A percentile compares a stretch with the other conserved stretches of the same genome.
Conservation (phyloP, 2,113 vertebrate genomes). For the Plecotus auritus region DNA sequence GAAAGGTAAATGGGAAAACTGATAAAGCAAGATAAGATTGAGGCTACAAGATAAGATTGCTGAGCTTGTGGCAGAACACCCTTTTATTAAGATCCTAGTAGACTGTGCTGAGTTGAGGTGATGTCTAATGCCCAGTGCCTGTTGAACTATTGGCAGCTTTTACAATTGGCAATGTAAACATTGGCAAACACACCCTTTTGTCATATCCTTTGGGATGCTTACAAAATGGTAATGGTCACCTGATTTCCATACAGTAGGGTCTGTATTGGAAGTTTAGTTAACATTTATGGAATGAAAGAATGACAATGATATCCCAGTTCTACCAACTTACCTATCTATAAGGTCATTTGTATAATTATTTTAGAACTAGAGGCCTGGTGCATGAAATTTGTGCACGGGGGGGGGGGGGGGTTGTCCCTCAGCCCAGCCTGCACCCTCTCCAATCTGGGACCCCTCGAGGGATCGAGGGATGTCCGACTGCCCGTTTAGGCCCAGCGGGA, state of each 20-base stretch:
- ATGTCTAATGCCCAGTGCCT: background rate
- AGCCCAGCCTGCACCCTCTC: no score
- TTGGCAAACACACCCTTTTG: background rate
- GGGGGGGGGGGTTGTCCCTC: no score
- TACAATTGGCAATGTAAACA: background rate
- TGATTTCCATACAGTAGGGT: background rate
- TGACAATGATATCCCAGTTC: background rate
- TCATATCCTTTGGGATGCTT: background rate
- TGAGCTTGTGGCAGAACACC: background rate
- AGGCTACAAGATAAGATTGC: background rate
- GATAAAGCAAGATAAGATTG: background rate
- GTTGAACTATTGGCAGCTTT: background rate
- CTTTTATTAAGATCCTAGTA: background rate
- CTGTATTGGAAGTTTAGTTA: background rate
- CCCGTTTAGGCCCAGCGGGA: no score
- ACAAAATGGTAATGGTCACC: background rate
- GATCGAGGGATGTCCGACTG: no score
- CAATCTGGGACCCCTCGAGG: no score
- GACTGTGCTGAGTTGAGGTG: background rate
- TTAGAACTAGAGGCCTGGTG: background rate
- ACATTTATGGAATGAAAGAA: background rate
- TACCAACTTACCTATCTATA: background rate
- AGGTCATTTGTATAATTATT: background rate
- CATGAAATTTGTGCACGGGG: no score
- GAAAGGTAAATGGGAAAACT: background rate